Evolutionary conservation across 2,113 vertebrate genomes (phyloP).

Genomic region (Himantopus leucocephalus): DNA sequence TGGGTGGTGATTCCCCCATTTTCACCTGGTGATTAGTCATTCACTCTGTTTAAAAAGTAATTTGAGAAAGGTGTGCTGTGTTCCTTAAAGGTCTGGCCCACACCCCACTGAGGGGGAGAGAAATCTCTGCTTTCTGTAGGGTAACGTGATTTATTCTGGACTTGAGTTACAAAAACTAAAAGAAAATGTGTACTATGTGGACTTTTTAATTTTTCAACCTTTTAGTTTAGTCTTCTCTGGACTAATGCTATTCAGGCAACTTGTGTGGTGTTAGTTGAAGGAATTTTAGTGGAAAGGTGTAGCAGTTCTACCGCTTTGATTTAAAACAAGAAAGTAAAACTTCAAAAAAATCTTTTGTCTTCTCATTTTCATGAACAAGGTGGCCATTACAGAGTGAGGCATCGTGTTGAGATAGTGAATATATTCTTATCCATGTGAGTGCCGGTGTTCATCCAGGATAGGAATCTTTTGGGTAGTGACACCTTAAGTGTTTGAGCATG

Average conservation of each 20-base stretch:
- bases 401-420: accelerated
- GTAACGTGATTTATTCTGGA: accelerated
- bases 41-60: neutral
- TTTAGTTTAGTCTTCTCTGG: neutral
- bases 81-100: neutral
- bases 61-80: neutral
- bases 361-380: neutral
- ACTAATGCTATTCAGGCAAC: neutral
- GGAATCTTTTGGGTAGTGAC: neutral
- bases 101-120: neutral
- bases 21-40: neutral
- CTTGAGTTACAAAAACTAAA: neutral
- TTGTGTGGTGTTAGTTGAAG: neutral
- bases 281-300: neutral
- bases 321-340: neutral
- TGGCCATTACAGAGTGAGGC: neutral
- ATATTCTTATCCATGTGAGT: accelerated
- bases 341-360: too few relatives aligned
- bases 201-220: accelerated
- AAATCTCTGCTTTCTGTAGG: neutral
- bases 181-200: accelerated
- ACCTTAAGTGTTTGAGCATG: neutral
- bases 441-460: neutral
- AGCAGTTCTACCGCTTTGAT: neutral
- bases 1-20: neutral